Percentiles rank a stretch among this genome's conserved stretches.
Conservation (phyloP, 2,888 invertebrate species). For the Monopis laevigella region DNA sequence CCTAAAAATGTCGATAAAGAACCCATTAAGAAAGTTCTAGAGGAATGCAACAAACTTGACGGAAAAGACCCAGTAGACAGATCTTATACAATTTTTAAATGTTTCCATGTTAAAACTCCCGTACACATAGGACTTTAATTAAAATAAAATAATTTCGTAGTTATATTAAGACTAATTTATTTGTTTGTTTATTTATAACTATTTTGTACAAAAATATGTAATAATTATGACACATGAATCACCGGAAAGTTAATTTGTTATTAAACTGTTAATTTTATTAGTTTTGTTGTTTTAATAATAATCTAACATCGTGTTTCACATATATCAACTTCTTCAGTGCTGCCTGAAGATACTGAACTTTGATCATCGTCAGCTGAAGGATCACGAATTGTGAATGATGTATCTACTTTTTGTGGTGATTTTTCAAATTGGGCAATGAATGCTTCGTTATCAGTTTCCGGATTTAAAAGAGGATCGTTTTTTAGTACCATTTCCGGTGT, state of each 20-base stretch:
- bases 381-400: constrained; percentile 1
- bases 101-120: constrained; percentile 28
- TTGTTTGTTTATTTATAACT: too few relatives aligned
- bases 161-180: background rate
- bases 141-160: background rate
- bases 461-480: background rate
- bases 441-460: background rate
- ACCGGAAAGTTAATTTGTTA: too few relatives aligned
- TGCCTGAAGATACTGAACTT: constrained; percentile 24
- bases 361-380: constrained; percentile 24
- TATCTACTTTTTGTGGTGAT: background rate
- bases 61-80: constrained; percentile 29
- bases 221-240: too few relatives aligned
- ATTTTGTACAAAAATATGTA: too few relatives aligned
- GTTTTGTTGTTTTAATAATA: too few relatives aligned
- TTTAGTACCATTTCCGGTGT: background rate
- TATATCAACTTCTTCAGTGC: constrained; percentile 25
- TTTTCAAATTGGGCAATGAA: background rate
- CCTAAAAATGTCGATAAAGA: constrained; percentile 25
- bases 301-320: constrained; percentile 41
- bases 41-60: constrained; percentile 29
- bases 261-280: too few relatives aligned
- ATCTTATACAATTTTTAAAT: constrained; percentile 28
- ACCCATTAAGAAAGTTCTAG: constrained; percentile 26
- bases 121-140: constrained; percentile 11